Evolutionary conservation across 2,113 vertebrate genomes (phyloP), one percentile per base, ranked within the genome.

Genomic region (Antennarius striatus): DNA sequence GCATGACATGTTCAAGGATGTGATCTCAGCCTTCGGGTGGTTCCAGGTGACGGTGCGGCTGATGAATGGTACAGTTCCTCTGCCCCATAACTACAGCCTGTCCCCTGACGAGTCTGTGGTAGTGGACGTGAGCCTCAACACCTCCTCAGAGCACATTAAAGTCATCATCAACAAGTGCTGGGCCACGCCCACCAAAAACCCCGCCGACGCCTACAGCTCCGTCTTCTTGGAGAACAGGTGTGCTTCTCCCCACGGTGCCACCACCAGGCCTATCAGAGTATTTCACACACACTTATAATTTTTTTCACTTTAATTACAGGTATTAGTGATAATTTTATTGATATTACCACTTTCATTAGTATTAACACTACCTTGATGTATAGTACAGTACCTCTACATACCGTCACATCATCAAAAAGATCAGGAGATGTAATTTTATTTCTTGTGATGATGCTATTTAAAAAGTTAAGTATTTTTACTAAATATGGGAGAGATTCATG

Each of bases 141-240:
- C 82, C 11, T 89, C 89, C 28, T 86, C 91, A 4, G 86, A 88
- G 30, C 84, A 92, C 36, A 92, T 95, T 58, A 96, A 92, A 82
- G 90, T 95, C 39, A 84, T 97, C 51, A 91, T 96, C 68, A 90
- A 87, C 3, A 93, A 92, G 66, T 98, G 96, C 90, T 99, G 96
- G 96, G 94, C 92, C 1, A 96, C 96, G 0, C 91, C 95, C 1
- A 92, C 89, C 46, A 90, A 58, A 10, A 86, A 92, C 22, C 86
- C 94, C 11, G 0, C n/a, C 17, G 91, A 92, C 64, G 14, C 59
- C 0, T 10, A 67, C 54, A 79, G 73, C 12, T 79, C 91, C 17
- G n/a, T 73, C 63, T 97, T 97, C 77, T 89, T 96, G 77, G 91
- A 91, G 63, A 92, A 94, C 82, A 95, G 96, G 95, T 97, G 71